Conservation (phyloP, 2,888 invertebrate genomes). For the Lingula anatina region DNA sequence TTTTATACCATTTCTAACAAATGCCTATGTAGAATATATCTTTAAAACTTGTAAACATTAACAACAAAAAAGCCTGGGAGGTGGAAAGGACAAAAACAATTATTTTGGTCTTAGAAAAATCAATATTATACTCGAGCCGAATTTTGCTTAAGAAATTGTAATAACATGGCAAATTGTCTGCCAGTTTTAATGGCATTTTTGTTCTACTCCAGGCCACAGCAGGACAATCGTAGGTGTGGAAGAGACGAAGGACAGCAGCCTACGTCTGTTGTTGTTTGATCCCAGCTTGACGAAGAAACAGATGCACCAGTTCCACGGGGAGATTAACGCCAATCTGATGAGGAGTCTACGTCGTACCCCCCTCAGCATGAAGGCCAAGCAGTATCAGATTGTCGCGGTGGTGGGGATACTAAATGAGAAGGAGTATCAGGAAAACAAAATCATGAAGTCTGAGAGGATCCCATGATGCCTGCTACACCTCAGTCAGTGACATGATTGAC, state of each 20-base stretch:
- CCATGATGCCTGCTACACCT: no score
- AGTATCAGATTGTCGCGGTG: slow-evolving; percentile 82
- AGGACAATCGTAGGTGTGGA: slow-evolving; percentile 86
- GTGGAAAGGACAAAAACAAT: no score
- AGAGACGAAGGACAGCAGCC: slow-evolving; percentile 62
- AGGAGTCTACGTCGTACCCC: slow-evolving; percentile 69
- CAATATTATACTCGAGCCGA: not conserved
- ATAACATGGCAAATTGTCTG: not conserved
- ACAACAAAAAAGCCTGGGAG: no score
- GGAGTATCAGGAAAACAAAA: slow-evolving; percentile 53
- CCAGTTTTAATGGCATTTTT: not conserved
- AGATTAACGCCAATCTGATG: slow-evolving; percentile 61
- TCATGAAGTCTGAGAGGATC: not conserved
- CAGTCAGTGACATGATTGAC: no score
- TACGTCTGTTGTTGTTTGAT: slow-evolving; percentile 72
- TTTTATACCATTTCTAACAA: no score
- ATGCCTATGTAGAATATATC: no score
- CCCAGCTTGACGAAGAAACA: slow-evolving; percentile 71
- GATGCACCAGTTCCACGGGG: slow-evolving; percentile 64
- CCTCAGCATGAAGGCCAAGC: slow-evolving; percentile 72
- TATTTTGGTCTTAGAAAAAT: no score
- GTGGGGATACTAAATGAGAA: slow-evolving; percentile 68
- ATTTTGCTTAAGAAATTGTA: not conserved
- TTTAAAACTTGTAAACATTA: no score
- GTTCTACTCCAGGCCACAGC: slow-evolving; percentile 64